Conservation (phyloP, 2,797 vertebrate genomes). For the Varecia variegata region DNA sequence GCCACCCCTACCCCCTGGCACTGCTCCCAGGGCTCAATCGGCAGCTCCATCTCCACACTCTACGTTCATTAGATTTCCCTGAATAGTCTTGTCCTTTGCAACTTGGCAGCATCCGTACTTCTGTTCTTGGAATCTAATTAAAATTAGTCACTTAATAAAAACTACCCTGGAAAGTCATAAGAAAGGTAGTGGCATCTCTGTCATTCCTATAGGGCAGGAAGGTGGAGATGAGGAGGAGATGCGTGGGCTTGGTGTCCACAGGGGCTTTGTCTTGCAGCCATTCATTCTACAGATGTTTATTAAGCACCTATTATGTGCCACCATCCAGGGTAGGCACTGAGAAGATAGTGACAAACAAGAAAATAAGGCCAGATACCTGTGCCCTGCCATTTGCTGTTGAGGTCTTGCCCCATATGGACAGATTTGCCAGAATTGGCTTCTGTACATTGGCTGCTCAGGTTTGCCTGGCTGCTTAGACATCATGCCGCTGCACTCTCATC, state of each 20-base stretch:
- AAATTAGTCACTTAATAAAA: background rate
- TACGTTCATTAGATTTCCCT: background rate
- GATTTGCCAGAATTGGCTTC: background rate
- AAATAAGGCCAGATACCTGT: background rate
- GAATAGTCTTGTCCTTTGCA: background rate
- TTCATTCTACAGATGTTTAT: background rate
- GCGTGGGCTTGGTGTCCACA: background rate
- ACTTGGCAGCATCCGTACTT: background rate
- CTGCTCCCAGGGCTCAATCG: background rate
- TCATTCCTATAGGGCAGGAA: background rate
- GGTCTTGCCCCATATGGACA: background rate
- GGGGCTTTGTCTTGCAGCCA: background rate
- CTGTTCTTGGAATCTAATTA: background rate
- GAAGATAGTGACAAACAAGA: background rate
- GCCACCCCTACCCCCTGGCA: background rate
- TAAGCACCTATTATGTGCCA: background rate
- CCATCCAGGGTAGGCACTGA: background rate
- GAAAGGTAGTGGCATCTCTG: background rate
- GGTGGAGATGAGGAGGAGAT: background rate
- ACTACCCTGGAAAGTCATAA: background rate
- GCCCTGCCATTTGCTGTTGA: background rate
- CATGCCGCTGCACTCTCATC: background rate
- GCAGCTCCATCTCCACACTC: background rate
- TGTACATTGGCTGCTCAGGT: fast-evolving
- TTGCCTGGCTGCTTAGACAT: background rate